Base-by-base conservation (phyloP, 2,888 invertebrate species). In the Rosalia funebris region DNA sequence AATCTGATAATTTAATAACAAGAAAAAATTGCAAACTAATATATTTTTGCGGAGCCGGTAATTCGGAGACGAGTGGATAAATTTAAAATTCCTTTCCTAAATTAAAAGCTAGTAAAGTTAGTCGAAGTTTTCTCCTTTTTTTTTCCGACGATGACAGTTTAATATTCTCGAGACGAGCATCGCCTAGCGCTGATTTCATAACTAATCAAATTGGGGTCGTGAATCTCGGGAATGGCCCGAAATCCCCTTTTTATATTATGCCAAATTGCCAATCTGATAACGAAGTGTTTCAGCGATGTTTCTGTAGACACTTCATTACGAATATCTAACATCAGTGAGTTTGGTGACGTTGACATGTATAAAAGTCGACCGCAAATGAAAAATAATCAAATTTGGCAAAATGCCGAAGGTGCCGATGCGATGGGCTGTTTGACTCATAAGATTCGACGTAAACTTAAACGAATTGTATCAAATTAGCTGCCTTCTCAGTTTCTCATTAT, bases 251-350 rank as follows among this genome's bases (percentile, higher is more conserved):
- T 68, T 63, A 70, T 71, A 73, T 77, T 72, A 75, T 74, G 71
- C 74, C 75, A 75, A 77, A 77, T 77, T 76, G 76, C 71, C 76
- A 77, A 77, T 77, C 74, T 75, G 76, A 77, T 77, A 77, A 77
- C 71, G 75, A 71, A 75, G 74, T 75, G 72, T 75, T 73, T 73
- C 75, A 75, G 72, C 70, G 75, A 73, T 75, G 71, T 74, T 73
- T 74, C 75, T 74, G 73, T 60, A 71, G 75, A 74, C 74, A 76
- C 77, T 76, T 76, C 74, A 76, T 77, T 77, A 76, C 73, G 42
- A 72, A 71, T 72, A 72, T 69, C 63, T 71, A 66, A 45, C 60
- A 63, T 64, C 55, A 62, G 46, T 55, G 55, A 37, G 54, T 46
- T 53, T 47, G 19, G 34, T 42, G 39, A 60, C 44, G 15, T 41